Percentiles rank a stretch among this genome's conserved stretches.
phyloP scores from a whole-genome alignment of 2,888 invertebrate genomes.

The Leucophenga maculata region DNA sequence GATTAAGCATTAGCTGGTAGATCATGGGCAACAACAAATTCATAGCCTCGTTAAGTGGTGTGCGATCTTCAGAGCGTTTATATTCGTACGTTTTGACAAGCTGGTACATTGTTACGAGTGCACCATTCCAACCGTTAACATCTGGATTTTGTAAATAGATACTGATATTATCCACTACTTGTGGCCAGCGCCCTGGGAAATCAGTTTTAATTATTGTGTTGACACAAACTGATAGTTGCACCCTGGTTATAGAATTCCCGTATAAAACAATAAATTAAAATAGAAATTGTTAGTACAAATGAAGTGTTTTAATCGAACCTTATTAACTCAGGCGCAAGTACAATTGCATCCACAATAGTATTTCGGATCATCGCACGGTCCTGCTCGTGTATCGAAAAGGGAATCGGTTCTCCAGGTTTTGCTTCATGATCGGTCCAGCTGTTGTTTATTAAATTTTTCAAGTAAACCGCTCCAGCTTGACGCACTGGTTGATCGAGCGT shows the following conservation, averaged over 20 bases:
- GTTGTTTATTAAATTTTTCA: constrained; percentile 92
- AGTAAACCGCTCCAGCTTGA: constrained; percentile 96
- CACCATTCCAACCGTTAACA: constrained; percentile 90
- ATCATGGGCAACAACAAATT: constrained; percentile 92
- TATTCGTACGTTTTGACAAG: constrained; percentile 95
- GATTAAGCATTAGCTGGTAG: constrained; percentile 84
- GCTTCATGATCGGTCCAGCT: constrained; percentile 91
- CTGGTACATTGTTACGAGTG: constrained; percentile 91
- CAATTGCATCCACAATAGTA: constrained; percentile 95
- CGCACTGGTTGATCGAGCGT: constrained; percentile 92
- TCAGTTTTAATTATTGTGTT: constrained; percentile 95
- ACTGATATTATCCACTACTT: constrained; percentile 95
- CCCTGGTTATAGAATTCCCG: too few species aligned
- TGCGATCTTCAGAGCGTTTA: constrained; percentile 89
- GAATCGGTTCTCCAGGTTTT: constrained; percentile 81
- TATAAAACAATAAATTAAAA: too few species aligned
- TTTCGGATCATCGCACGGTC: constrained; percentile 94
- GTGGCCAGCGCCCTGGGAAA: constrained; percentile 95
- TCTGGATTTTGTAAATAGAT: constrained; percentile 94
- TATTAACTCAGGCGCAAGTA: constrained; percentile 92
- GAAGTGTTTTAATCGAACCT: constrained; percentile 71
- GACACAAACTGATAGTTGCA: constrained; percentile 93
- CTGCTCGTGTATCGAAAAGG: constrained; percentile 95
- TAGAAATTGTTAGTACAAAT: background rate
- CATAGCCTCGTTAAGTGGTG: constrained; percentile 95